Conservation (phyloP, 1,140 invertebrate species). For the Polypedilum pembai region DNA sequence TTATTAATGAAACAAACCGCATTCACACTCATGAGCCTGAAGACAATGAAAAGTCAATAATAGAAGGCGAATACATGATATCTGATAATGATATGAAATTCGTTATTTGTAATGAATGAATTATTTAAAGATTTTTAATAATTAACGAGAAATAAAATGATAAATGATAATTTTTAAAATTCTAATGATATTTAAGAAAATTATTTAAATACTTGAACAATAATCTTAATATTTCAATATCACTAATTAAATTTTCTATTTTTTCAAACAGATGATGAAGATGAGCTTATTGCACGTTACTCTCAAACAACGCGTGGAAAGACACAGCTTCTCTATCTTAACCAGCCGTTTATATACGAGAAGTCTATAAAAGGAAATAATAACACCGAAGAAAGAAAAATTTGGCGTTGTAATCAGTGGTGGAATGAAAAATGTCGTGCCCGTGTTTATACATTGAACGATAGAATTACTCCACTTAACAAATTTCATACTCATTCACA, state of each 20-base stretch:
- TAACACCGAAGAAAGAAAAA: slow-evolving; percentile 36
- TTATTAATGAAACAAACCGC: neutral
- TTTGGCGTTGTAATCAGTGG: slow-evolving; percentile 44
- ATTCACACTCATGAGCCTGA: neutral
- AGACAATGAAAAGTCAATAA: neutral
- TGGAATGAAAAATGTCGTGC: slow-evolving; percentile 44
- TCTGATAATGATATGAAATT: neutral
- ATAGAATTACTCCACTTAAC: slow-evolving; percentile 40
- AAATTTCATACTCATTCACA: slow-evolving; percentile 43
- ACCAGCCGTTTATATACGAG: slow-evolving; percentile 43
- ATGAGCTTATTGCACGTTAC: slow-evolving; percentile 36
- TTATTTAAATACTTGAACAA: neutral
- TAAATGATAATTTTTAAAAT: neutral
- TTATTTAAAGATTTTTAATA: neutral
- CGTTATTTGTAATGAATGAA: neutral
- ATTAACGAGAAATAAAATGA: neutral
- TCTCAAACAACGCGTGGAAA: slow-evolving; percentile 41
- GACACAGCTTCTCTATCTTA: slow-evolving; percentile 42
- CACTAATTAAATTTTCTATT: neutral
- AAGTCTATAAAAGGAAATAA: slow-evolving; percentile 39
- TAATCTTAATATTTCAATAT: neutral
- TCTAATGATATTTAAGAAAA: neutral
- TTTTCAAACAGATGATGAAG: neutral
- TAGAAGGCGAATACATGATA: neutral
- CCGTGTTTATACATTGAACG: slow-evolving; percentile 41